phyloP scores from a whole-genome alignment of 1,140 invertebrate species.

The Formica exsecta region DNA sequence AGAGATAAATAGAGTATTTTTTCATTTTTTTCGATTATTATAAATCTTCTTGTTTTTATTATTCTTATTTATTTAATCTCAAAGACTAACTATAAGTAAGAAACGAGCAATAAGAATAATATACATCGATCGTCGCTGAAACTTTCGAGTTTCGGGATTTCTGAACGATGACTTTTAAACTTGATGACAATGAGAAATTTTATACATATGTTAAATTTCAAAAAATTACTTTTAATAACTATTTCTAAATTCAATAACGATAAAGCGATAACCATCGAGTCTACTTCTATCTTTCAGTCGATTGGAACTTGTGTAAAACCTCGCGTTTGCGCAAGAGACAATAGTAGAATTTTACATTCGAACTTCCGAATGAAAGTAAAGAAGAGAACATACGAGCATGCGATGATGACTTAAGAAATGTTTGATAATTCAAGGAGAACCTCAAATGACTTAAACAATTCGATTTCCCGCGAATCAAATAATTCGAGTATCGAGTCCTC shows the following conservation, averaged over 20 bases:
- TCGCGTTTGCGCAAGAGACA: no score
- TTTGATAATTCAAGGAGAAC: constrained; percentile 33
- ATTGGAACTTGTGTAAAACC: no score
- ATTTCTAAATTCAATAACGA: no score
- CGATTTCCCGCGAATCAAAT: not conserved
- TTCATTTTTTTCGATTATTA: not conserved
- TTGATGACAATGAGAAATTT: no score
- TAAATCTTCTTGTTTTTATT: not conserved
- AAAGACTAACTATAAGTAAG: constrained; percentile 2
- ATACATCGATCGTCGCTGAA: not conserved
- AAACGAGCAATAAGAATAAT: not conserved
- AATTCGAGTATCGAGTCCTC: not conserved
- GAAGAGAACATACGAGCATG: constrained; percentile 12
- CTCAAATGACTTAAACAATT: constrained; percentile 30
- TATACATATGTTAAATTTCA: no score
- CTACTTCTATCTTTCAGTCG: no score
- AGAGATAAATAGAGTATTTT: not conserved
- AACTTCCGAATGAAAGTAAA: not conserved
- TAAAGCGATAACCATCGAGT: no score
- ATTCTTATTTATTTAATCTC: not conserved
- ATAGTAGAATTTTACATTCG: no score
- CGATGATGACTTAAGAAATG: constrained; percentile 1
- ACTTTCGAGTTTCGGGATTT: not conserved
- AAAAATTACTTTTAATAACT: no score
- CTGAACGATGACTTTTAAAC: not conserved